These are phyloP conservation scores for Corythucha ciliata DNA, from an alignment of 2,888 invertebrate species.

Conservation along the genomic window DNA sequence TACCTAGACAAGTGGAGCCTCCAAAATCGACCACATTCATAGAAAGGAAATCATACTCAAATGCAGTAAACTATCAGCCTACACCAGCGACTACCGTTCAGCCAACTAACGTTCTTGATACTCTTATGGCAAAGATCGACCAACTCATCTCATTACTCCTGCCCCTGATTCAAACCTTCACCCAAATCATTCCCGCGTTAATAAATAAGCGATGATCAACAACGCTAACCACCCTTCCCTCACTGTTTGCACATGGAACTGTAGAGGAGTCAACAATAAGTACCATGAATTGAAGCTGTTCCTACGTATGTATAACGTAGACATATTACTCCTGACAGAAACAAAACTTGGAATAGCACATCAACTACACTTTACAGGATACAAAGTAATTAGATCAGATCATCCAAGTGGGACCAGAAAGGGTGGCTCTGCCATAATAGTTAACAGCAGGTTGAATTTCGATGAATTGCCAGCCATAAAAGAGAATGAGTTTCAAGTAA, in stretches of 20 bases:
- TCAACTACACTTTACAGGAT: background rate
- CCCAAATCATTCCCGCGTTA: slow-evolving; percentile 10
- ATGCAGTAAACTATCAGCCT: slow-evolving; percentile 4
- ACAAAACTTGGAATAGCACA: background rate
- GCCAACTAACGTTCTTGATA: slow-evolving; percentile 7
- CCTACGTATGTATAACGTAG: no score
- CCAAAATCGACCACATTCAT: background rate
- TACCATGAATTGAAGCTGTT: slow-evolving; percentile 1
- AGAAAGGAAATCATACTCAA: slow-evolving; percentile 2
- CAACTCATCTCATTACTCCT: slow-evolving; percentile 2
- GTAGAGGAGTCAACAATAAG: slow-evolving; percentile 7
- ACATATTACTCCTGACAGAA: slow-evolving; percentile 12
- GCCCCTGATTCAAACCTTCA: slow-evolving; percentile 9
- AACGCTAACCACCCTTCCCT: slow-evolving; percentile 4
- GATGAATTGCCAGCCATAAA: slow-evolving; percentile 6
- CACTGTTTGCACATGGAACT: slow-evolving; percentile 14
- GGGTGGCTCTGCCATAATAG: slow-evolving; percentile 3
- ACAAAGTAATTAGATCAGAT: slow-evolving; percentile 5
- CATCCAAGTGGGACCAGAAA: slow-evolving; percentile 13
- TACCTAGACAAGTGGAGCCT: slow-evolving; percentile 9
- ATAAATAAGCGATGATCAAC: slow-evolving; percentile 8
- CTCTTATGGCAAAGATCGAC: slow-evolving; percentile 6
- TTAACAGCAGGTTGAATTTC: slow-evolving; percentile 5
- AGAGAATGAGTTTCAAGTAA: slow-evolving; percentile 10
- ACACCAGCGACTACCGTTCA: no score